Evolutionary conservation across 2,888 invertebrate species (phyloP).

Genomic region (Dasysyrphus tricinctus): DNA sequence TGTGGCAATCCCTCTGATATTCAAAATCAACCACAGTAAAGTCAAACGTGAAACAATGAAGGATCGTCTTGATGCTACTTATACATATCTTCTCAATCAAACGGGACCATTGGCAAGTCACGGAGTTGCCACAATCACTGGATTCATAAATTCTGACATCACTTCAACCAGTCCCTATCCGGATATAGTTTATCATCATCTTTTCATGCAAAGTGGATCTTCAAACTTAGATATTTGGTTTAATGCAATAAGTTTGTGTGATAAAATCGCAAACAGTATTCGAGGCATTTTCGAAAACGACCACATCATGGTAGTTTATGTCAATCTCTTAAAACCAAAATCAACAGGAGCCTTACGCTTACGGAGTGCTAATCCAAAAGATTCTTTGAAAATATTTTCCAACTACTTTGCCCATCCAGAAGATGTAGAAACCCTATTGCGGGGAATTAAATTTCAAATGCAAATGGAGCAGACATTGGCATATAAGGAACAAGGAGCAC

Average conservation of each 20-base stretch:
- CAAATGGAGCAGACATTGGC: slow-evolving; percentile 82
- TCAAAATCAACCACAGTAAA: slow-evolving; percentile 81
- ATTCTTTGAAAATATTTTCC: slow-evolving; percentile 85
- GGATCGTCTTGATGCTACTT: slow-evolving; percentile 78
- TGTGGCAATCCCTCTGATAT: slow-evolving; percentile 84
- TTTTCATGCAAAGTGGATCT: slow-evolving; percentile 80
- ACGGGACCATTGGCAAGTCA: slow-evolving; percentile 84
- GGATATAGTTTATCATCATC: slow-evolving; percentile 85
- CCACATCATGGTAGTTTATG: slow-evolving; percentile 69
- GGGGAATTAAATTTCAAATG: slow-evolving; percentile 79
- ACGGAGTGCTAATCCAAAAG: slow-evolving; percentile 83
- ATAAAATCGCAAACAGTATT: slow-evolving; percentile 54
- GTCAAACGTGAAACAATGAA: slow-evolving; percentile 77
- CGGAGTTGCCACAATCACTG: slow-evolving; percentile 83
- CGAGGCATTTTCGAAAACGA: slow-evolving; percentile 20
- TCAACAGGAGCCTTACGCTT: slow-evolving; percentile 84
- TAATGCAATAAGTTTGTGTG: slow-evolving; percentile 36
- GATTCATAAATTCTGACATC: slow-evolving; percentile 85
- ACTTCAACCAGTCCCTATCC: slow-evolving; percentile 84
- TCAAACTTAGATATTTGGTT: slow-evolving; percentile 63
- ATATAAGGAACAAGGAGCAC: slow-evolving; percentile 80
- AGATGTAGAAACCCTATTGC: slow-evolving; percentile 81
- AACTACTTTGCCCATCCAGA: slow-evolving; percentile 85
- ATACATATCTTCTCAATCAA: slow-evolving; percentile 84
- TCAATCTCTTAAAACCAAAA: slow-evolving; percentile 80